These are phyloP conservation scores for Stigmatopora argus DNA, from an alignment of 2,113 vertebrate genomes.

Conservation along the genomic window DNA sequence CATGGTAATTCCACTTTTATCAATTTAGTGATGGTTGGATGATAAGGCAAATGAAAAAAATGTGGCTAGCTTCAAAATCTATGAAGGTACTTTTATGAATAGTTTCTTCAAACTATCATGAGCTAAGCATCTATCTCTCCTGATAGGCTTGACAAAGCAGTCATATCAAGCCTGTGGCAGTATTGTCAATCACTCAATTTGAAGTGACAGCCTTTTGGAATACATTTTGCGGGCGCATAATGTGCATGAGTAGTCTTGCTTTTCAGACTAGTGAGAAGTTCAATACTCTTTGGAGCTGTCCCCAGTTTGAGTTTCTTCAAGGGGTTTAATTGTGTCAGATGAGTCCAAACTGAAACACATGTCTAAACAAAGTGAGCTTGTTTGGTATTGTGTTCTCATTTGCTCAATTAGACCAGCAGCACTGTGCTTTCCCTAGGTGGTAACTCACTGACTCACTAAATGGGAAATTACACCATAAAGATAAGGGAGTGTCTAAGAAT, in stretches of 20 bases:
- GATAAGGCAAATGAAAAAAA: slow-evolving; percentile 52
- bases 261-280: not conserved
- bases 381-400: slow-evolving; percentile 57
- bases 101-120: slow-evolving; percentile 47
- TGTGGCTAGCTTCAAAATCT: slow-evolving; percentile 40
- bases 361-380: slow-evolving; percentile 45
- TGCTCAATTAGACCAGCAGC: slow-evolving; percentile 60
- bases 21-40: slow-evolving; percentile 44
- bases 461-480: slow-evolving; percentile 68
- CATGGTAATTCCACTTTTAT: slow-evolving; percentile 57
- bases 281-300: slow-evolving; percentile 5
- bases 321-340: slow-evolving; percentile 2
- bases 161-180: slow-evolving; percentile 20
- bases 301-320: slow-evolving; percentile 8
- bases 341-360: slow-evolving; percentile 38
- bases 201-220: slow-evolving; percentile 9
- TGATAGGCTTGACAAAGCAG: slow-evolving; percentile 38
- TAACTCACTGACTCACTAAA: slow-evolving; percentile 61
- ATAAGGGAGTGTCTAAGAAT: slow-evolving; percentile 63
- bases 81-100: slow-evolving; percentile 55
- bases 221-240: not conserved
- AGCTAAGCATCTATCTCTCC: slow-evolving; percentile 42
- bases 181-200: slow-evolving; percentile 9
- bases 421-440: slow-evolving; percentile 55
- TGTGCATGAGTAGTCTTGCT: not conserved